These are phyloP conservation scores for Protosalanx chinensis DNA, from an alignment of 2,797 vertebrate species.

Conservation along the genomic window DNA sequence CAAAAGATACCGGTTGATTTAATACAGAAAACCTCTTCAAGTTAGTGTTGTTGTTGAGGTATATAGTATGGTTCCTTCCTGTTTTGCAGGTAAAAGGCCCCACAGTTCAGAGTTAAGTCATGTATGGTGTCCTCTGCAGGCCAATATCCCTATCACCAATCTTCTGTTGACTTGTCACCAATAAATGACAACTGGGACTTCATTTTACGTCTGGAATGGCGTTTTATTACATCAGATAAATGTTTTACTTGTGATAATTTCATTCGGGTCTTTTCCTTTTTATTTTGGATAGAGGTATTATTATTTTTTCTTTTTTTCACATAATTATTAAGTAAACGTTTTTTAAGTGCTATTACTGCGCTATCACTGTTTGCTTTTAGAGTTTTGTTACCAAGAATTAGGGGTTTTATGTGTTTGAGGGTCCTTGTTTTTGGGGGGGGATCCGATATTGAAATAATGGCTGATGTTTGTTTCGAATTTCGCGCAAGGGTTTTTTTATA, in stretches of 20 bases:
- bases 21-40: too few species aligned
- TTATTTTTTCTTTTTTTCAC: slow-evolving; percentile 10
- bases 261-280: slow-evolving; percentile 19
- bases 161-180: too few species aligned
- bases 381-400: slow-evolving; percentile 19
- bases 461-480: slow-evolving; percentile 13
- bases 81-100: background rate
- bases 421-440: slow-evolving; percentile 27
- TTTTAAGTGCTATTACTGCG: background rate
- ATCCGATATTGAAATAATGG: background rate
- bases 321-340: background rate
- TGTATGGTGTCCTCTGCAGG: background rate
- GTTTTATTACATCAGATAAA: too few species aligned
- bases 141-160: background rate
- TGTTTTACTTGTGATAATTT: too few species aligned
- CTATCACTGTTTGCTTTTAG: slow-evolving; percentile 6
- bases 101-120: background rate
- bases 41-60: too few species aligned
- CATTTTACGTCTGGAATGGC: too few species aligned
- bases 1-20: too few species aligned
- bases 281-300: slow-evolving; percentile 6
- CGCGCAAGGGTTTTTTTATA: slow-evolving; percentile 21
- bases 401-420: slow-evolving; percentile 9
- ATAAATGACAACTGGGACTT: too few species aligned
- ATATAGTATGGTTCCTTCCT: too few species aligned